Evolutionary conservation across 2,888 invertebrate species (phyloP).

Genomic region (Pandemis corylana): DNA sequence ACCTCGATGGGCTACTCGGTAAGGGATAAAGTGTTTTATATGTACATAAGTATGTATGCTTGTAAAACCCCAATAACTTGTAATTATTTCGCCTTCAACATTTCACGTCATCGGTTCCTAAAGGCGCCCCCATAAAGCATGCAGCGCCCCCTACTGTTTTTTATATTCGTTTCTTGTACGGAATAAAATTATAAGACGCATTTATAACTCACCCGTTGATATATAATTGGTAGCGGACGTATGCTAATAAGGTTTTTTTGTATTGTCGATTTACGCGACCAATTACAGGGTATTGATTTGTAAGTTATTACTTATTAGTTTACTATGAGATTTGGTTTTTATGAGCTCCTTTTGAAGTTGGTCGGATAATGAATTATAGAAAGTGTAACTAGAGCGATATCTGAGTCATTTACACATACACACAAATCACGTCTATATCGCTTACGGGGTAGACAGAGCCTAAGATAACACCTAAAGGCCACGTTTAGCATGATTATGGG

Average conservation of each 20-base stretch:
- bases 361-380: too few relatives aligned
- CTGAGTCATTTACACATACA: too few relatives aligned
- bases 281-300: slow-evolving; percentile 54
- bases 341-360: not conserved
- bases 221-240: slow-evolving; percentile 65
- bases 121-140: slow-evolving; percentile 68
- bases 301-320: slow-evolving; percentile 39
- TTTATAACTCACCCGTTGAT: slow-evolving; percentile 77
- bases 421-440: too few relatives aligned
- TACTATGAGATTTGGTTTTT: not conserved
- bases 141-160: slow-evolving; percentile 77
- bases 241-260: slow-evolving; percentile 57
- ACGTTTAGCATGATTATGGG: too few relatives aligned
- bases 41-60: not conserved
- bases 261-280: slow-evolving; percentile 61
- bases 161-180: slow-evolving; percentile 75
- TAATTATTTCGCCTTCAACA: slow-evolving; percentile 47
- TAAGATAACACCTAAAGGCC: too few relatives aligned
- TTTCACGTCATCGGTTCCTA: slow-evolving; percentile 62
- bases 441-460: too few relatives aligned
- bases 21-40: too few relatives aligned
- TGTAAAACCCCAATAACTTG: slow-evolving; percentile 27
- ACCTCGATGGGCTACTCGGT: too few relatives aligned
- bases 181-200: slow-evolving; percentile 79
- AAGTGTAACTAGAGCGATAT: too few relatives aligned